Base-by-base conservation (phyloP, 1,140 invertebrate species). In the Idris sp. region DNA sequence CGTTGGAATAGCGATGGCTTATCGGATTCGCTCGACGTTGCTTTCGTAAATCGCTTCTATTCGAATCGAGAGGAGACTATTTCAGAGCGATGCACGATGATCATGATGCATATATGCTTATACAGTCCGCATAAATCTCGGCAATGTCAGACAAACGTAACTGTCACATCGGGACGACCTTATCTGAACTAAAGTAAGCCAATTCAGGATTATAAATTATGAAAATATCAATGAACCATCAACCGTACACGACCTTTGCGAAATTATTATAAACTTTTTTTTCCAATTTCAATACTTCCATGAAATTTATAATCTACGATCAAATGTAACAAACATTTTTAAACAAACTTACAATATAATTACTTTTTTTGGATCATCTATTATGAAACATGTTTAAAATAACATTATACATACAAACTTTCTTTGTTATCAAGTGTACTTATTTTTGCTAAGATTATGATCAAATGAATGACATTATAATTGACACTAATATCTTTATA, bases 21-120 rank as follows among this genome's bases (percentile, higher is more conserved):
- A 75, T 76, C 74, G 61, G 62, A 71, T 72, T 76, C 74, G 49
- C 67, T 76, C 41, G 56, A 30, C 53, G 67, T 56, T 72, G 67
- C 74, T 76, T 76, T 72, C 67, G 74, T 72, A 72, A 72, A 76
- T 72, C 74, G 67, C 54, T 71, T 76, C 61, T 71, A 76, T 68
- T 61, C n/a, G 67, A 76, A 56, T 65, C 67, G 54, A 67, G 74
- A 71, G 31, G 36, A 67, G 74, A 67, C 67, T 62, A 62, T 65
- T 67, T 59, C 46, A 71, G 53, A 74, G 72, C 62, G 54, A 62
- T 74, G 62, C 72, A 74, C 72, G 72, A 62, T 68, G 74, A 67
- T 67, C 67, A 72, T 72, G 67, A 76, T 76, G 62, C 67, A 72
- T 72, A 64, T 67, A 72, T 76, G 74, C 67, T 72, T 58, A 68